Conservation (phyloP, 2,888 invertebrate species). For the Agrotis ipsilon region DNA sequence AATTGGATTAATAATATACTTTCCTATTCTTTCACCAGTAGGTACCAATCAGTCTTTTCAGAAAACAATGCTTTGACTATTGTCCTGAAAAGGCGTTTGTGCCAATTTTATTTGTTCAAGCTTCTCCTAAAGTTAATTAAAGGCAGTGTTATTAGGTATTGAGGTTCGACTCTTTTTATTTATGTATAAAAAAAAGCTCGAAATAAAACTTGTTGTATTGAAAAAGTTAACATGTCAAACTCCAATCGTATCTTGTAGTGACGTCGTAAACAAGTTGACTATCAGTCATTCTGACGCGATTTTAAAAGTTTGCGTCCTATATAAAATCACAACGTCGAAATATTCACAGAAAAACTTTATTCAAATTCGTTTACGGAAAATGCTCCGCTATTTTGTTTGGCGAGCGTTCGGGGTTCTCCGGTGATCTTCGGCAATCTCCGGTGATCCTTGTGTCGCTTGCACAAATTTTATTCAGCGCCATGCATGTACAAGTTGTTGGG, state of each 20-base stretch:
- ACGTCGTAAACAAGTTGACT: no score
- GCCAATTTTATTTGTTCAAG: neutral
- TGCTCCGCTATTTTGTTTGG: constrained; percentile 9
- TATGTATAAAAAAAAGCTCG: no score
- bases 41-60: neutral
- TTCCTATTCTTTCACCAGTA: neutral
- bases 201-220: neutral
- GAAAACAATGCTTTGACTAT: neutral
- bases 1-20: constrained; percentile 29
- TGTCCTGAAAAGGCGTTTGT: neutral
- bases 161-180: no score
- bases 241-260: no score
- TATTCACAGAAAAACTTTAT: constrained; percentile 3
- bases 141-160: no score
- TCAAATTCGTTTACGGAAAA: constrained; percentile 17
- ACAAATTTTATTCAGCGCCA: constrained; percentile 54
- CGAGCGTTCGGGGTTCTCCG: constrained; percentile 14
- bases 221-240: no score
- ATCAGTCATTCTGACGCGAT: no score
- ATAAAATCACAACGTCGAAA: constrained; percentile 9
- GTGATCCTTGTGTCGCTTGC: constrained; percentile 21
- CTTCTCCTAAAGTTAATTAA: neutral
- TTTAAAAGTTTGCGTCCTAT: no score
- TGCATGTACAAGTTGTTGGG: constrained; percentile 45
- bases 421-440: constrained; percentile 25